A percentile compares a stretch with the other conserved stretches of the same genome.
Evolutionary conservation across 1,140 invertebrate genomes (phyloP).

Genomic region (Formica selysi): DNA sequence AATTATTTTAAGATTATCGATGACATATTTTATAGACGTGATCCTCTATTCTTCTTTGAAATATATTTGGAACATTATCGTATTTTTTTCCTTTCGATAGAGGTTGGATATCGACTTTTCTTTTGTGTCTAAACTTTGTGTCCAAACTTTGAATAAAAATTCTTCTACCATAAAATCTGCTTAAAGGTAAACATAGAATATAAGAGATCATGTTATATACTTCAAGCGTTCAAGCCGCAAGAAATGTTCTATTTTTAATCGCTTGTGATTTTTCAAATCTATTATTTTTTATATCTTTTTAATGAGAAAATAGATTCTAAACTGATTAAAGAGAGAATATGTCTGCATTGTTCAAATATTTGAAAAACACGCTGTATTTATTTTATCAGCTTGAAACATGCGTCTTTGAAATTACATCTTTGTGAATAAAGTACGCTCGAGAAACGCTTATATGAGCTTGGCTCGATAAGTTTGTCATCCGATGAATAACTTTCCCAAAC

Average conservation of each 20-base stretch:
- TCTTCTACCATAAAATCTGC: not conserved
- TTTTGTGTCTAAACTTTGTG: not conserved
- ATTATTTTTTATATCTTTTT: not conserved
- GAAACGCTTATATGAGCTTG: constrained; percentile 11
- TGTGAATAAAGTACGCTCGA: constrained; percentile 12
- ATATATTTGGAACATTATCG: not conserved
- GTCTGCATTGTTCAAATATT: not conserved
- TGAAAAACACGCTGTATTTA: not conserved
- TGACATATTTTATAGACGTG: not conserved
- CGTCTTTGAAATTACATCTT: constrained; percentile 16
- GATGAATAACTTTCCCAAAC: constrained; percentile 36
- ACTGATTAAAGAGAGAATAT: not conserved
- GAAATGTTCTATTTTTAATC: not conserved
- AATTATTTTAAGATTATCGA: constrained; percentile 8
- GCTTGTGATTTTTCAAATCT: not conserved
- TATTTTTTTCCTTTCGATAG: not conserved
- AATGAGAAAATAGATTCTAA: not conserved
- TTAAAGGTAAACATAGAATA: constrained; percentile 9
- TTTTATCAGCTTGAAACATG: constrained; percentile 1
- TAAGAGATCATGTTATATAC: not conserved
- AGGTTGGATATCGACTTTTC: not conserved
- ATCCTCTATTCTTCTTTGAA: not conserved
- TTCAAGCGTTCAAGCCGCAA: not conserved
- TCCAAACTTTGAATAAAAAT: constrained; percentile 1
- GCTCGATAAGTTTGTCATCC: constrained; percentile 12